Evolutionary conservation across 2,113 vertebrate species (phyloP).

Genomic region (Cyphomyrus plagiostoma): DNA sequence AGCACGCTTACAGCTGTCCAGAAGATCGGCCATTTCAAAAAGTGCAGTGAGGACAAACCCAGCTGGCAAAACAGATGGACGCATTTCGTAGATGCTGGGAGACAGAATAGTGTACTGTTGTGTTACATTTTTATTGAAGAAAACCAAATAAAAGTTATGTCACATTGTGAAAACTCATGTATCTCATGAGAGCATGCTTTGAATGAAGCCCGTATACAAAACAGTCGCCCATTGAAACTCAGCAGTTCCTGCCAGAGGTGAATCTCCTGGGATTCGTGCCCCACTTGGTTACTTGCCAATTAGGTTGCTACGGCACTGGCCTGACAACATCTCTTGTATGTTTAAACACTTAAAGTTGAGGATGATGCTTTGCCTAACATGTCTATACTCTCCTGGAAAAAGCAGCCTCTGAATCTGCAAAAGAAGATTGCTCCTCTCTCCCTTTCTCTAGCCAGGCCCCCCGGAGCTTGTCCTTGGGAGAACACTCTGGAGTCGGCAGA

Average conservation of each 20-base stretch:
- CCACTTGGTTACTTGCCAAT: conserved; percentile 17
- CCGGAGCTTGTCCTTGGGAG: conserved; percentile 1
- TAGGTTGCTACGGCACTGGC: neutral
- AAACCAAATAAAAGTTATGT: neutral
- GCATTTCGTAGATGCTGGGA: neutral
- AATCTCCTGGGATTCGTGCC: neutral
- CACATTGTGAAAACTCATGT: neutral
- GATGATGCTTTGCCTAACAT: neutral
- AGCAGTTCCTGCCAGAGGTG: conserved; percentile 8
- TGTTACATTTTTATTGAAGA: neutral
- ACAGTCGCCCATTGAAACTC: neutral
- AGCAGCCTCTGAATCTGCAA: neutral
- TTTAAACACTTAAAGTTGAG: neutral
- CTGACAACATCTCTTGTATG: neutral
- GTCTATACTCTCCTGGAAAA: neutral
- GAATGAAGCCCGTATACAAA: conserved; percentile 2
- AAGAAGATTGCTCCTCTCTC: neutral
- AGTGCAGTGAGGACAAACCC: neutral
- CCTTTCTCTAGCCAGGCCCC: neutral
- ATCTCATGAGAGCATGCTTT: neutral
- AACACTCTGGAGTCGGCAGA: neutral
- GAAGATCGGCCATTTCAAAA: neutral
- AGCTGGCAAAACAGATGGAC: neutral
- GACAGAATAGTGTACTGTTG: neutral
- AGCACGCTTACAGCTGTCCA: neutral